These are phyloP conservation scores for Lithobius niger DNA, from an alignment of 1,140 invertebrate genomes.

Conservation along the genomic window DNA sequence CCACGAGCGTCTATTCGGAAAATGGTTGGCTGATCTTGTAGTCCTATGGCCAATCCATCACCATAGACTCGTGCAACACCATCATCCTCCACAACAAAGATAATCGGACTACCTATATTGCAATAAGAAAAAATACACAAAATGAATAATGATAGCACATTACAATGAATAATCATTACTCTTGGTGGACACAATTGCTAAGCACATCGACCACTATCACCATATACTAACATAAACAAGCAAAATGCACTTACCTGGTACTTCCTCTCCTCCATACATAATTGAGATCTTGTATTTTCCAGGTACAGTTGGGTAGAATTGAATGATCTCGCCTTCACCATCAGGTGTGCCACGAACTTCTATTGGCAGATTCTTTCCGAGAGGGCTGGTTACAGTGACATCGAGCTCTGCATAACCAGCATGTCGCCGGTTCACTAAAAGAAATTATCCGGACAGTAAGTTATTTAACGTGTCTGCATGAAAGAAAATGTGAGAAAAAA, in stretches of 20 bases:
- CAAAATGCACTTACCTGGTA: constrained; percentile 37
- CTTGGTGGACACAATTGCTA: too few relatives aligned
- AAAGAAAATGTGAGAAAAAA: too few relatives aligned
- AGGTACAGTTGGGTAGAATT: constrained; percentile 71
- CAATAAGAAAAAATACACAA: too few relatives aligned
- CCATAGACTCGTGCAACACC: constrained; percentile 46
- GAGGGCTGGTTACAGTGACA: constrained; percentile 72
- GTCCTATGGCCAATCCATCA: constrained; percentile 32
- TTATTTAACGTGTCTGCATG: too few relatives aligned
- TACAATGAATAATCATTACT: too few relatives aligned
- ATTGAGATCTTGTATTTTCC: constrained; percentile 81
- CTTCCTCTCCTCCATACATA: constrained; percentile 62
- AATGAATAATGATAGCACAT: too few relatives aligned
- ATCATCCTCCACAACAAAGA: constrained; percentile 46
- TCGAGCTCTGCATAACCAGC: constrained; percentile 82
- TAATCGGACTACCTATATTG: constrained; percentile 42
- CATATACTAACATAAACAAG: too few relatives aligned
- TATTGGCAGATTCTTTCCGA: constrained; percentile 70
- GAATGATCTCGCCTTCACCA: constrained; percentile 53
- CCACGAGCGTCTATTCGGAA: constrained; percentile 36
- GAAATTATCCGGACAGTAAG: too few relatives aligned
- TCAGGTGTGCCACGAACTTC: constrained; percentile 59
- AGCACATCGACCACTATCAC: too few relatives aligned
- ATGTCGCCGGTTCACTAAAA: constrained; percentile 65
- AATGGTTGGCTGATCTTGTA: constrained; percentile 26